A percentile compares a stretch with the other conserved stretches of the same genome.
phyloP scores from a whole-genome alignment of 2,113 vertebrate species.

The Oncorhynchus tshawytscha region DNA sequence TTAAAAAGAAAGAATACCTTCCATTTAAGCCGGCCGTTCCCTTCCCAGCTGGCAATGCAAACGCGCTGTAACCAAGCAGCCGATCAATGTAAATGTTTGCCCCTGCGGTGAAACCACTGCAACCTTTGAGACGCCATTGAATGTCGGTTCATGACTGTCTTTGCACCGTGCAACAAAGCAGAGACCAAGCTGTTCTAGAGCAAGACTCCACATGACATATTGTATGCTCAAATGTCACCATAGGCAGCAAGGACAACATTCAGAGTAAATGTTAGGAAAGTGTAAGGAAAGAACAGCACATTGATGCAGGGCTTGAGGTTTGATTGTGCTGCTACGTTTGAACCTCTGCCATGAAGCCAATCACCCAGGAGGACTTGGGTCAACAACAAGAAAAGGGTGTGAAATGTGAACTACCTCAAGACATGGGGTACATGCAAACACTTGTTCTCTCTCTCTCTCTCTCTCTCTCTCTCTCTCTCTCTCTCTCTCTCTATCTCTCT shows the following conservation, averaged over 20 bases:
- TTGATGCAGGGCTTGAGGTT: conserved; percentile 23
- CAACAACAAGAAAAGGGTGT: conserved; percentile 36
- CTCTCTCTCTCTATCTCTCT: no score
- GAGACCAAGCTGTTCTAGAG: conserved; percentile 35
- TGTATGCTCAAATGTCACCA: conserved; percentile 47
- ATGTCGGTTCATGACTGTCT: conserved; percentile 13
- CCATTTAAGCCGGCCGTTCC: conserved; percentile 40
- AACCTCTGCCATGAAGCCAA: conserved; percentile 12
- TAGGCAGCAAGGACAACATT: conserved; percentile 36
- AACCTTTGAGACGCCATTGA: conserved; percentile 51
- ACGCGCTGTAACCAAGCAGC: conserved; percentile 54
- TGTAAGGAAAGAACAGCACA: conserved; percentile 1
- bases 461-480: neutral
- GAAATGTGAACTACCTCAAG: conserved; percentile 31
- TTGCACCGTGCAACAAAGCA: conserved; percentile 19
- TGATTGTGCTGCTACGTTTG: conserved; percentile 16
- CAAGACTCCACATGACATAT: conserved; percentile 45
- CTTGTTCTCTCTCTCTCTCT: neutral
- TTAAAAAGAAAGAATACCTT: conserved; percentile 54
- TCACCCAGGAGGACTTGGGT: neutral
- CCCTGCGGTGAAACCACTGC: conserved; percentile 51
- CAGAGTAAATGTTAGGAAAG: conserved; percentile 11
- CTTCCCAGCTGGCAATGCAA: conserved; percentile 54
- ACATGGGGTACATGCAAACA: conserved; percentile 24
- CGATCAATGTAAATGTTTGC: conserved; percentile 53